Evolutionary conservation across 2,888 invertebrate genomes (phyloP).

Genomic region (Eristalinus sepulchralis): DNA sequence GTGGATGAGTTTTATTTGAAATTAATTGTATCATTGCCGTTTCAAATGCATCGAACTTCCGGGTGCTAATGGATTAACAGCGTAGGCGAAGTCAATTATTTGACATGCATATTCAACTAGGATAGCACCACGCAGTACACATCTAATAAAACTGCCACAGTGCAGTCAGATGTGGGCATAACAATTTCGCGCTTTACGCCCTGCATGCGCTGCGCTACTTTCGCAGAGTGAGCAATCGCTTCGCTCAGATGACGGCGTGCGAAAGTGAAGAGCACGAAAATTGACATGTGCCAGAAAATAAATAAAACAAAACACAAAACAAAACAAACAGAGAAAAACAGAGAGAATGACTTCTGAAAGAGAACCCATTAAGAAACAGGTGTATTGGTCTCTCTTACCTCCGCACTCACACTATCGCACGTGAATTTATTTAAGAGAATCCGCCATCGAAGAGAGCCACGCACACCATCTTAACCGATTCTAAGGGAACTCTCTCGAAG

Average conservation of each 20-base stretch:
- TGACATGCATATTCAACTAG: conserved; percentile 14
- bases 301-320: conserved; percentile 30
- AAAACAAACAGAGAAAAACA: conserved; percentile 65
- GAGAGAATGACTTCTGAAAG: conserved; percentile 32
- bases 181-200: not conserved
- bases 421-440: conserved; percentile 17
- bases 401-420: conserved; percentile 23
- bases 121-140: not conserved
- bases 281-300: conserved; percentile 64
- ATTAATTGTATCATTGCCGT: conserved; percentile 48
- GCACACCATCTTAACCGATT: conserved; percentile 39
- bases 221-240: not conserved
- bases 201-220: not conserved
- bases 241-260: not conserved
- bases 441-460: conserved; percentile 26
- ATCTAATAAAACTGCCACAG: conserved; percentile 34
- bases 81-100: not conserved
- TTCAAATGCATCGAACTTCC: conserved; percentile 31
- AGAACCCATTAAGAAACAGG: conserved; percentile 59
- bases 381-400: conserved; percentile 62
- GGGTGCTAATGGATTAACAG: conserved; percentile 6
- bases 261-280: conserved; percentile 26
- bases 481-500: not conserved
- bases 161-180: conserved; percentile 1
- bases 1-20: conserved; percentile 49